Conservation (phyloP, 2,113 vertebrate species). For the Phoenicopterus ruber region DNA sequence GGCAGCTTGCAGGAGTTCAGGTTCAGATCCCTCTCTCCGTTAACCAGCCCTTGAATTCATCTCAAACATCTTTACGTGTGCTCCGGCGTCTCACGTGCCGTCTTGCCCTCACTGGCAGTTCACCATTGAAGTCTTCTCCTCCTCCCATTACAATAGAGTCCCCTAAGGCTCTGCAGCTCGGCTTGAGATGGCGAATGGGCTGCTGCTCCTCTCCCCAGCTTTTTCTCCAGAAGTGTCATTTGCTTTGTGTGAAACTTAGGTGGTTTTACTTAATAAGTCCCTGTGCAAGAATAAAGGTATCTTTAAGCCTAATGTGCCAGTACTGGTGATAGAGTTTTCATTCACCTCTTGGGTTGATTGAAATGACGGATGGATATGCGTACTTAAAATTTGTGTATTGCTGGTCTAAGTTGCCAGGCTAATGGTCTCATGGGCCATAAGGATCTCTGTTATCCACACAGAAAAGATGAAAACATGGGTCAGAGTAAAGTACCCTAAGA, state of each 20-base stretch:
- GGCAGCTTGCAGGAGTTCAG: neutral
- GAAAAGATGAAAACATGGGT: neutral
- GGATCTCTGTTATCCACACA: neutral
- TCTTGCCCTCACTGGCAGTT: neutral
- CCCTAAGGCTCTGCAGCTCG: neutral
- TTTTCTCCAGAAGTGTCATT: neutral
- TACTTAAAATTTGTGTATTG: neutral
- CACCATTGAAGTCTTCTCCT: neutral
- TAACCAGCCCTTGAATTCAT: neutral
- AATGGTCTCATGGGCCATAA: neutral
- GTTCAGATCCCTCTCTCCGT: neutral
- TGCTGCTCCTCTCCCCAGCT: neutral
- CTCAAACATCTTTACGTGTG: neutral
- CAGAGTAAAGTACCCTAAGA: neutral
- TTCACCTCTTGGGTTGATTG: neutral
- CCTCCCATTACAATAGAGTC: neutral
- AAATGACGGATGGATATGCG: neutral
- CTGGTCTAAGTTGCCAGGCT: neutral
- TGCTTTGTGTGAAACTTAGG: neutral
- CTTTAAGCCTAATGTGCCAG: neutral
- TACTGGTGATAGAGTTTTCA: neutral
- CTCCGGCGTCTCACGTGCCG: neutral
- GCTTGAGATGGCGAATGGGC: neutral
- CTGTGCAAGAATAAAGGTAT: neutral
- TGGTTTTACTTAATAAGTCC: neutral